Evolutionary conservation across 2,888 invertebrate species (phyloP), one percentile per base, ranked within the genome.

Genomic region (Nephrotoma guestfalica): DNA sequence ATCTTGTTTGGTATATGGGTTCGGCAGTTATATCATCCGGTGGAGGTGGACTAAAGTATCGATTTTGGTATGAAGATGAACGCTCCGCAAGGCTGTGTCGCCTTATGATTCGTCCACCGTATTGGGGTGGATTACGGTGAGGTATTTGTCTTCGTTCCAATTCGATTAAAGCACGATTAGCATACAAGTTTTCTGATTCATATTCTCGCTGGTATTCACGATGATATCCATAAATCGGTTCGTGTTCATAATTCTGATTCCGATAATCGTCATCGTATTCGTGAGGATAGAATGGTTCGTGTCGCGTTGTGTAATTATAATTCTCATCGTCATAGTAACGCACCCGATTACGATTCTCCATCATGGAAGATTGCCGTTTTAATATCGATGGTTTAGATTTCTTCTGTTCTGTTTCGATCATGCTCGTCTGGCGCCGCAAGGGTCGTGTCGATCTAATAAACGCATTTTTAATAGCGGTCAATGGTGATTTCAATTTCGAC

Each of bases 11-110:
- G 86, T 91, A 91, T 41, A 91, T 89, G 51, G 86, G 51, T 15
- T 89, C 89, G 57, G 89, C 89, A n/a, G 89, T 89, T 0, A 88
- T 88, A 7, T 87, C 88, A 83, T 87, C 86, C 0, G 89, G 88
- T 84, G 88, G 88, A 9, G 87, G 87, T 41, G 88, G 88, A 9
- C 13, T 41, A 11, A 83, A 83, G 30, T 15, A 40, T 1, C 30
- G 13, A 9, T 43, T 45, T 57, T 7, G 87, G 71, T 85, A 88
- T 86, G 86, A 83, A 40, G 71, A 41, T 47, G 40, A 83, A 11
- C 91, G 90, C 89, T 92, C 91, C 0, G 92, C 91, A 71, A 91
- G 91, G 87, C 92, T 92, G 87, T 92, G 91, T 3, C 91, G 89
- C 3, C 91, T 89, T 86, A 91, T 88, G 45, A 92, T 91, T 42